Conservation (phyloP, 2,797 vertebrate genomes). For the Otolemur crassicaudatus region DNA sequence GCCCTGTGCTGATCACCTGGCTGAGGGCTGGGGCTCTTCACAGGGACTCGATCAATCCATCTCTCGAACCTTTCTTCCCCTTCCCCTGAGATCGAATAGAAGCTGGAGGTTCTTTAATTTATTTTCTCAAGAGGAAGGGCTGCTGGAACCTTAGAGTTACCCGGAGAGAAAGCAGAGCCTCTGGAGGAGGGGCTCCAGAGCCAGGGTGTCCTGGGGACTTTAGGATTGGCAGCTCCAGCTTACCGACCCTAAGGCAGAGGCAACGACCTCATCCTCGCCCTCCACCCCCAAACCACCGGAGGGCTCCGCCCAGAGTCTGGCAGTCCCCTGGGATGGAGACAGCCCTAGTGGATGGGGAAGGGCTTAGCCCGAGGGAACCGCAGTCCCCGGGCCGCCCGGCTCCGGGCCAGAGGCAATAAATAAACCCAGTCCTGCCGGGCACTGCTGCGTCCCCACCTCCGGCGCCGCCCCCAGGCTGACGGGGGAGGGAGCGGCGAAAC, state of each 20-base stretch:
- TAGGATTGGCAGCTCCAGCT: neutral
- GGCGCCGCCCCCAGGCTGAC: neutral
- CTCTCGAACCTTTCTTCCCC: neutral
- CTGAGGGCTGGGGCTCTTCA: neutral
- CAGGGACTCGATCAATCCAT: neutral
- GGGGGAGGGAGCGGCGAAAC: constrained; percentile 40
- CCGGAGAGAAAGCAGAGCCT: neutral
- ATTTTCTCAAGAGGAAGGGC: constrained; percentile 72
- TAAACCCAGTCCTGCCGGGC: constrained; percentile 63
- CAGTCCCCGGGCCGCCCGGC: constrained; percentile 4
- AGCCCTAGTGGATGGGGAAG: neutral
- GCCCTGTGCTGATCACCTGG: neutral
- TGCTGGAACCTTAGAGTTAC: neutral
- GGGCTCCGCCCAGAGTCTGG: neutral
- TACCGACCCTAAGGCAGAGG: neutral
- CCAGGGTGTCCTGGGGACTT: neutral
- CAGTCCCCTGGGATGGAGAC: neutral
- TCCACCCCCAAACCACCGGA: neutral
- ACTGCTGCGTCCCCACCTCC: neutral
- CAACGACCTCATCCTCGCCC: neutral
- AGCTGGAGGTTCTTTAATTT: constrained; percentile 77
- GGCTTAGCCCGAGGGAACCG: neutral
- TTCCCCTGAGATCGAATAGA: constrained; percentile 14
- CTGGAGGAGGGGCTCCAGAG: neutral
- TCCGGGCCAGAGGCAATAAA: constrained; percentile 71